These are phyloP conservation scores for Drosophila tristis DNA, from an alignment of 1,140 invertebrate species.

Conservation along the genomic window DNA sequence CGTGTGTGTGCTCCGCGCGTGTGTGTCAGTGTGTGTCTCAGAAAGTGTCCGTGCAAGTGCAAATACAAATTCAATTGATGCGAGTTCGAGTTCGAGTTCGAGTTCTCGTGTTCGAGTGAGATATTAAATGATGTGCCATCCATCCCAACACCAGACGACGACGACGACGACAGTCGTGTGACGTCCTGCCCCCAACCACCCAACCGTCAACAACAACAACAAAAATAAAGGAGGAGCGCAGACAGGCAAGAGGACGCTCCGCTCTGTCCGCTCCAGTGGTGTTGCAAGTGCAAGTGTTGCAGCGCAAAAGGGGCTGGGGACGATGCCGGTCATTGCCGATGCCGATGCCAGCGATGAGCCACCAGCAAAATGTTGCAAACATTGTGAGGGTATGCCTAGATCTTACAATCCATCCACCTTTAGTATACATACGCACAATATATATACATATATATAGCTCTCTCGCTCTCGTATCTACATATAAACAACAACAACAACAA, in stretches of 20 bases:
- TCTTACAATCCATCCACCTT: conserved; percentile 50
- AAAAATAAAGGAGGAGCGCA: no score
- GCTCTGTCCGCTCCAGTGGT: conserved; percentile 22
- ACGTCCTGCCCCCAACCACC: no score
- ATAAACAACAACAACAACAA: conserved; percentile 26
- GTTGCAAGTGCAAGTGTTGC: conserved; percentile 18
- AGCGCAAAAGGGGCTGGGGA: conserved; percentile 45
- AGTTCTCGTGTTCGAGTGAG: conserved; percentile 6
- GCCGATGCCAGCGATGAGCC: conserved; percentile 79
- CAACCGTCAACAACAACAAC: no score
- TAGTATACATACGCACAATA: conserved; percentile 19
- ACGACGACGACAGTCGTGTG: not conserved
- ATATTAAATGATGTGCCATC: conserved; percentile 10
- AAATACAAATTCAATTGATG: no score
- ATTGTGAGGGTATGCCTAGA: conserved; percentile 84
- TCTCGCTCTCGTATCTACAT: not conserved
- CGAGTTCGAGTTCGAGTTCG: no score
- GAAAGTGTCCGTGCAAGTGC: conserved; percentile 9
- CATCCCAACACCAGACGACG: not conserved
- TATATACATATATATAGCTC: not conserved
- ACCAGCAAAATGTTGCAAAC: conserved; percentile 85
- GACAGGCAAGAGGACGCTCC: not conserved
- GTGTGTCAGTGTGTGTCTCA: conserved; percentile 15
- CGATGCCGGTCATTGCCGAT: conserved; percentile 84
- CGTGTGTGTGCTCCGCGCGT: not conserved